Base-by-base conservation (phyloP, 2,113 vertebrate species). In the Gallinago jamesoni region DNA sequence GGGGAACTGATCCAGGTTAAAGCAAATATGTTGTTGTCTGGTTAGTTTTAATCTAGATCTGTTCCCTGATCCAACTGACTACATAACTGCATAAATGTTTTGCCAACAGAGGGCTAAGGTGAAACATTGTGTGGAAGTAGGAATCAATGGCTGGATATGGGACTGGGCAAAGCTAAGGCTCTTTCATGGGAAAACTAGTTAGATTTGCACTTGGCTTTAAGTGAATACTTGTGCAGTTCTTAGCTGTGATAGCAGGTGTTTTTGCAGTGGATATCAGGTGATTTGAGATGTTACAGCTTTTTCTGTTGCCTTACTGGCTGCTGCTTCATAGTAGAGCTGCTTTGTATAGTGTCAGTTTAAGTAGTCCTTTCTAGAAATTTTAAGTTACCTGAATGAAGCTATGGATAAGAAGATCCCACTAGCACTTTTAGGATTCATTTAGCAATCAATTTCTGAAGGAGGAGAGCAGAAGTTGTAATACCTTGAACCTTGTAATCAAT, bases 21-120 rank as follows among this genome's bases (percentile, higher is more conserved):
- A 89, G 86, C 73, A 89, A 93, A 47, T 84, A 74, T 5, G 1
- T 92, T 90, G 86, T 92, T 95, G 86, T 92, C 86, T 87, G 68
- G 60, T 90, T 86, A 87, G 82, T 92, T 92, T 90, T 93, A 78
- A 92, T 95, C 76, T 93, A 89, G 80, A 92, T 93, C 41, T 89
- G n/a, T 83, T 90, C 88, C 77, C 75, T 92, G 79, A 93, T 94
- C 81, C 69, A 94, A 6, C 60, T 63, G 64, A 47, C 80, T 94
- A 12, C 83, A 21, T 84, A 92, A 77, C 68, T 94, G 80, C 47
- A 20, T 17, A 27, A 45, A 18, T 72, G 31, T 81, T 94, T 95
- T 95, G 93, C 87, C 89, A 95, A 84, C 48, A 78, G 81, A 91
- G 74, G 60, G 17, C 89, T 87, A 72, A 91, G 62, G 87, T 95